Evolutionary conservation across 2,888 invertebrate genomes (phyloP).

Genomic region (Ectobius pallidus): DNA sequence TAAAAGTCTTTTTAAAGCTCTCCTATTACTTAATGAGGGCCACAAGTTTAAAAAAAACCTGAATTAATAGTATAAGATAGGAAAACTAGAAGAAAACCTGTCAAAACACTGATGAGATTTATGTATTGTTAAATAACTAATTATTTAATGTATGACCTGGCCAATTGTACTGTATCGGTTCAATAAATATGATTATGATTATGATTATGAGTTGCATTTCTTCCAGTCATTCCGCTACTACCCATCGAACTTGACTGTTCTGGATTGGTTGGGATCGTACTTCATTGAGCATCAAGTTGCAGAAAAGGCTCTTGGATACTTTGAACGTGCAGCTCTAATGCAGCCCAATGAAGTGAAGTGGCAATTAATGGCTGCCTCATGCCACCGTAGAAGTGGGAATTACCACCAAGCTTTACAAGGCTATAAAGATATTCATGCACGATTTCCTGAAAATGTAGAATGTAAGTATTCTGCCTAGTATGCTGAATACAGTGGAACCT

Average conservation of each 20-base stretch:
- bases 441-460: conserved; percentile 94
- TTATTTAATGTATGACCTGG: too few species aligned
- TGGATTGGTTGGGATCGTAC: conserved; percentile 89
- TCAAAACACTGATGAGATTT: too few species aligned
- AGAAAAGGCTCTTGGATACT: conserved; percentile 84
- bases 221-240: conserved; percentile 71
- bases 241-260: conserved; percentile 75
- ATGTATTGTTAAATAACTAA: too few species aligned
- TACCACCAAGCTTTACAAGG: conserved; percentile 82
- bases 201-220: too few species aligned
- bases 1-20: too few species aligned
- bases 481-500: too few species aligned
- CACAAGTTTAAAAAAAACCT: too few species aligned
- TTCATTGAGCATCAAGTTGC: conserved; percentile 87
- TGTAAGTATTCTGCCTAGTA: conserved; percentile 75
- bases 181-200: too few species aligned
- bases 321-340: conserved; percentile 77
- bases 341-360: conserved; percentile 84
- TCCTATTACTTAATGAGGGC: too few species aligned
- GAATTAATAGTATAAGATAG: too few species aligned
- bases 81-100: too few species aligned
- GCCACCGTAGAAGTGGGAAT: conserved; percentile 81
- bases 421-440: conserved; percentile 83
- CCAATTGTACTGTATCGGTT: too few species aligned
- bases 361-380: conserved; percentile 85